Base-by-base conservation (phyloP, 2,888 invertebrate species). In the Lycaena phlaeas region DNA sequence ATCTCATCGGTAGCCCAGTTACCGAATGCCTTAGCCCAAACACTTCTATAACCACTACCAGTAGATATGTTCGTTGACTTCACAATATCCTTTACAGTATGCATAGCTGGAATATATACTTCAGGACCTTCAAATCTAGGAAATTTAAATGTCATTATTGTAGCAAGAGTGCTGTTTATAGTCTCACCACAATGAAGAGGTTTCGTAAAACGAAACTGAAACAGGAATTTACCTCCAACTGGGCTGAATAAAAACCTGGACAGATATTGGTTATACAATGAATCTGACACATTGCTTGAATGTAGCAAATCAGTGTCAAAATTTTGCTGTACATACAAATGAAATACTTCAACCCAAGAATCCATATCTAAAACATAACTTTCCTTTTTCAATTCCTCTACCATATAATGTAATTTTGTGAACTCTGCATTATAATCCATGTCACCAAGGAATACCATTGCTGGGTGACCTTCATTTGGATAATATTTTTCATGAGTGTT, bases 1-100 rank as follows among this genome's bases (percentile, higher is more conserved):
- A 90, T 87, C 74, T 93, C 92, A 61, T 93, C 92, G 0, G 92
- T 92, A 28, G 90, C 89, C 92, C 93, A 93, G 49, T 89, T 87
- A 5, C 88, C 89, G 58, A 92, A 92, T 38, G 86, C 86, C 68
- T 89, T 89, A 6, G 90, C 89, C 92, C 92, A 92, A 1, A 89
- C 87, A 36, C 89, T 90, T 2, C 87, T 86, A 66, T 88, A 89
- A 18, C 86, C 85, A 51, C 89, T 87, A 1, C 88, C 88, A 3
- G 87, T 79, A 3, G 87, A 84, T 43, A 92, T 86, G 56, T 88
- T 86, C 0, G 86, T 70, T 5, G 79, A 67, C 44, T 85, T 81
- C 0, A 89, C 86, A 11, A 91, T 60, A 39, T 71, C 48, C 61
- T 88, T 88, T 0, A 89, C 77, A 43, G 72, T 61, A 57, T 91